phyloP scores from a whole-genome alignment of 2,888 invertebrate species.

The Eulithis testata region DNA sequence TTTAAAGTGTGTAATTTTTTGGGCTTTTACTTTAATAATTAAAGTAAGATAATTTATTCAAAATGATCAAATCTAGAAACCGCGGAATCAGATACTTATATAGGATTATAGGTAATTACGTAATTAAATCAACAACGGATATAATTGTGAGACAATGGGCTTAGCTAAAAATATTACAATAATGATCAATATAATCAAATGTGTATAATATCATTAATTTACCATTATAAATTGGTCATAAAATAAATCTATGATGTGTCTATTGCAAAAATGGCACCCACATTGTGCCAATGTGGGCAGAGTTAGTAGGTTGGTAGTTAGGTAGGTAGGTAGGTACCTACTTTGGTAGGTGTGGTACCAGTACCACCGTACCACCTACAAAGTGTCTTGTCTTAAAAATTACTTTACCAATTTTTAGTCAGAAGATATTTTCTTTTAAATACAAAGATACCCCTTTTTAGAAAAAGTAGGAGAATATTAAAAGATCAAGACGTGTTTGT shows the following conservation, averaged over 20 bases:
- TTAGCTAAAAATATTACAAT: too few relatives aligned
- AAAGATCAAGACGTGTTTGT: slow-evolving; percentile 19
- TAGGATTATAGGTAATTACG: too few relatives aligned
- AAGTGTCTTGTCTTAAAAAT: slow-evolving; percentile 45
- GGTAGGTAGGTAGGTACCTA: neutral
- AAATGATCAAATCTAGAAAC: too few relatives aligned
- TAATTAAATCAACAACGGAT: too few relatives aligned
- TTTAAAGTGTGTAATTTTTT: neutral
- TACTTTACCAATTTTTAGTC: slow-evolving; percentile 17
- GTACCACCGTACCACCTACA: slow-evolving; percentile 47
- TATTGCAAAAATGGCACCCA: slow-evolving; percentile 51
- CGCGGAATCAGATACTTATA: too few relatives aligned
- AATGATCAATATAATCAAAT: too few relatives aligned
- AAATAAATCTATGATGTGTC: slow-evolving; percentile 11
- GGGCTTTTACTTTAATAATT: too few relatives aligned
- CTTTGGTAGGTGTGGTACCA: neutral
- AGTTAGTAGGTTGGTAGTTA: slow-evolving; percentile 16
- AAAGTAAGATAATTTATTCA: too few relatives aligned
- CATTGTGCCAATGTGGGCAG: slow-evolving; percentile 42
- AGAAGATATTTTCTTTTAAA: too few relatives aligned
- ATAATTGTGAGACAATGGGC: too few relatives aligned
- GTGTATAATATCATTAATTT: too few relatives aligned
- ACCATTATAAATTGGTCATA: neutral
- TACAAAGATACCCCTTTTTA: too few relatives aligned
- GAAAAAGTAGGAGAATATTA: neutral